A percentile compares a stretch with the other conserved stretches of the same genome.
These are phyloP conservation scores for Babylonia areolata DNA, from an alignment of 1,140 invertebrate genomes.

Conservation along the genomic window DNA sequence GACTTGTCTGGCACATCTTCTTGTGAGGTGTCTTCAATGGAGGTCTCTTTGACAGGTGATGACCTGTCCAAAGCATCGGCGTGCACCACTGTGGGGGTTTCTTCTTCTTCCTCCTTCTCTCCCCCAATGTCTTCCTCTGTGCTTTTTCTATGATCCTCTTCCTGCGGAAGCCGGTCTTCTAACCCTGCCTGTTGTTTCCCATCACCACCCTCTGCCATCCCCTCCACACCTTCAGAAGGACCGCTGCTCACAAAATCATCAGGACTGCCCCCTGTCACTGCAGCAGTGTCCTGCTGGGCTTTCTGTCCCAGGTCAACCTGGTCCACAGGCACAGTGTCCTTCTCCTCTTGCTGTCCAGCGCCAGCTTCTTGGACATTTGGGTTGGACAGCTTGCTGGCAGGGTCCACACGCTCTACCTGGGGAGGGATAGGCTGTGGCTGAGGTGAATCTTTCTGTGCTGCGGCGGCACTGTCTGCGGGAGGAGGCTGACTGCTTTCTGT, in stretches of 20 bases:
- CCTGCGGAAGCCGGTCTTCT: background rate
- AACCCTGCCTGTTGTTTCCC: background rate
- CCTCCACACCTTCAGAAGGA: background rate
- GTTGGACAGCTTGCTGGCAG: background rate
- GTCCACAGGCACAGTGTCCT: no score
- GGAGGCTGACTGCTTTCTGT: background rate
- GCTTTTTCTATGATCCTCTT: background rate
- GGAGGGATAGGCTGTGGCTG: background rate
- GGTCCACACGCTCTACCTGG: background rate
- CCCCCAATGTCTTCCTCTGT: background rate
- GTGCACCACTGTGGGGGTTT: background rate
- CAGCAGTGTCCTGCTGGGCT: background rate
- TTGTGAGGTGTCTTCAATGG: background rate
- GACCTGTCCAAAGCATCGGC: background rate
- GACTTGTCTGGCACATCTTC: background rate
- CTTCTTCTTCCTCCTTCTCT: background rate
- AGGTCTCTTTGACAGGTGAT: background rate
- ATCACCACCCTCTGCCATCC: background rate
- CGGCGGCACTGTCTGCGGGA: background rate
- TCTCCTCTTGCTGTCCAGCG: no score
- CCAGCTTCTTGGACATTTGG: no score
- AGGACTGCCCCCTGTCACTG: background rate
- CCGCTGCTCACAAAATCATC: no score
- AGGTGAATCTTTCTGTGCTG: background rate
- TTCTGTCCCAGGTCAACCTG: no score